A percentile compares a stretch with the other conserved stretches of the same genome.
These are phyloP conservation scores for Numida meleagris DNA, from an alignment of 2,113 vertebrate species.

Conservation along the genomic window DNA sequence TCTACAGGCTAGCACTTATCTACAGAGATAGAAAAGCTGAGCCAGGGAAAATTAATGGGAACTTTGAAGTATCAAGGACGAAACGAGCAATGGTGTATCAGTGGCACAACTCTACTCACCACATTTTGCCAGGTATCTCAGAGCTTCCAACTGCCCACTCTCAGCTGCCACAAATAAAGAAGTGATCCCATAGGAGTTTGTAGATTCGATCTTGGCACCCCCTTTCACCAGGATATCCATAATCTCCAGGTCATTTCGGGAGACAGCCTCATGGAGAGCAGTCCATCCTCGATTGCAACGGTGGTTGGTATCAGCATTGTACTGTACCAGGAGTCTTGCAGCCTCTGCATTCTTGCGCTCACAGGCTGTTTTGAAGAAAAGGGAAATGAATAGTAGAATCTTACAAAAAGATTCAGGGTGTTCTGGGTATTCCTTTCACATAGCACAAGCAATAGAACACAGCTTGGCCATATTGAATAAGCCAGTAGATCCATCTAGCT, in stretches of 20 bases:
- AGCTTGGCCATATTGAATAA: not conserved
- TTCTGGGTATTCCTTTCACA: not conserved
- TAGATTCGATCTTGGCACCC: constrained; percentile 85
- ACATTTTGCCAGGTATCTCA: constrained; percentile 85
- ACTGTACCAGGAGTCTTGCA: constrained; percentile 80
- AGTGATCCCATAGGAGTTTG: constrained; percentile 88
- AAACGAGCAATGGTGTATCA: not conserved
- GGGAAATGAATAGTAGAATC: not conserved
- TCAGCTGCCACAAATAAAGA: constrained; percentile 92
- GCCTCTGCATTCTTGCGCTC: constrained; percentile 82
- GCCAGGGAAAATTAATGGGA: not conserved
- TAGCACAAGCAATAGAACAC: not conserved
- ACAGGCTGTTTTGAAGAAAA: constrained; percentile 82
- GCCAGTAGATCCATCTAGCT: not conserved
- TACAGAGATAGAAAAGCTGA: not conserved
- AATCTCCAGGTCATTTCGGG: constrained; percentile 84
- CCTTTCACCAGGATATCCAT: constrained; percentile 89
- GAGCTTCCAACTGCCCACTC: constrained; percentile 82
- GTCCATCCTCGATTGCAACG: constrained; percentile 88
- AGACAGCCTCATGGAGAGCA: constrained; percentile 88
- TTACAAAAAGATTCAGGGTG: not conserved
- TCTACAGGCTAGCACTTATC: not conserved
- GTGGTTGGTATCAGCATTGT: constrained; percentile 80
- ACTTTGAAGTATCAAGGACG: not conserved
- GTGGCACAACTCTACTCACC: constrained; percentile 65